These are phyloP conservation scores for Pachyramphus minor DNA, from an alignment of 2,113 vertebrate species.

Conservation along the genomic window DNA sequence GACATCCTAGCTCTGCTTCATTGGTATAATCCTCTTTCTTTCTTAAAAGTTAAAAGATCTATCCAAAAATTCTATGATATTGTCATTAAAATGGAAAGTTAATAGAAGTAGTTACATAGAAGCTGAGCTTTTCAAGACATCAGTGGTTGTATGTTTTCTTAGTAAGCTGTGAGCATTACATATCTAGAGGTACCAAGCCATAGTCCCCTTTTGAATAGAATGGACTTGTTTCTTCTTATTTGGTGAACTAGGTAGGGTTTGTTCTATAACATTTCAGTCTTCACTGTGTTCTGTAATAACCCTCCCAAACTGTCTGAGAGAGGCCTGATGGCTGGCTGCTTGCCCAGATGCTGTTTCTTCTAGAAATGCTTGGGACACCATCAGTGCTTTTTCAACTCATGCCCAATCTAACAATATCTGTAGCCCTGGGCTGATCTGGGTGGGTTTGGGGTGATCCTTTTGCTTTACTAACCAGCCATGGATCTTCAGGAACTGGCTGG, in stretches of 20 bases:
- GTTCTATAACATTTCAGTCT: neutral
- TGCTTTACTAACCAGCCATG: neutral
- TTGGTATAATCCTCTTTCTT: neutral
- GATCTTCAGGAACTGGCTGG: neutral
- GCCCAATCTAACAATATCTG: neutral
- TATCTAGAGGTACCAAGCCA: neutral
- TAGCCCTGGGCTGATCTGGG: neutral
- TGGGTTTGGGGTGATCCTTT: neutral
- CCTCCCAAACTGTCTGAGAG: neutral
- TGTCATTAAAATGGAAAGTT: slow-evolving; percentile 48
- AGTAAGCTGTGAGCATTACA: neutral
- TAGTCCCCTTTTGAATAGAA: neutral
- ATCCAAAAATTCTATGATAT: neutral
- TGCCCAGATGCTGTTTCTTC: slow-evolving; percentile 49
- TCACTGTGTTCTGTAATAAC: neutral
- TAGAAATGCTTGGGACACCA: slow-evolving; percentile 40
- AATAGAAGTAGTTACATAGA: neutral
- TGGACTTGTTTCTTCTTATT: neutral
- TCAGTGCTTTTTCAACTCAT: neutral
- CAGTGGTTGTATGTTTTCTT: neutral
- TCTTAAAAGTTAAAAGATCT: slow-evolving; percentile 42
- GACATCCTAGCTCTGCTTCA: neutral
- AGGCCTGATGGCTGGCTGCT: slow-evolving; percentile 6
- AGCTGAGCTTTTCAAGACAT: neutral
- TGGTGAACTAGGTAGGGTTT: neutral